Percentiles rank a stretch among this genome's conserved stretches.
phyloP scores from a whole-genome alignment of 1,140 invertebrate species.

The Zaprionus ghesquierei region DNA sequence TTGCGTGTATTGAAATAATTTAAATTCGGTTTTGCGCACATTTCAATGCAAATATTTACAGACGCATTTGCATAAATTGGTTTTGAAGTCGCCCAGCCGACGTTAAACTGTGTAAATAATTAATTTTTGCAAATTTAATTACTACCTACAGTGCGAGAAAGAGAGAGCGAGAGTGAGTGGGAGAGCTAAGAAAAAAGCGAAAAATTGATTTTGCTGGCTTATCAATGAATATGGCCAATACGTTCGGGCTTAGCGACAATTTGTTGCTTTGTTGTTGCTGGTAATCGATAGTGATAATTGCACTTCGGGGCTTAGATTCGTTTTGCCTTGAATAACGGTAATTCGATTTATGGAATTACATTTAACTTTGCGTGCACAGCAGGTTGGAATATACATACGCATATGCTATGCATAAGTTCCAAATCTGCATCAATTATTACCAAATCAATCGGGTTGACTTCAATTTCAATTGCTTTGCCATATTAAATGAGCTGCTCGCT shows the following conservation, averaged over 20 bases:
- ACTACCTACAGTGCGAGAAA: constrained; percentile 27
- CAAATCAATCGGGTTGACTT: no score
- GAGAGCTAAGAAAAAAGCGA: neutral
- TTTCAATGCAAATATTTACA: constrained; percentile 72
- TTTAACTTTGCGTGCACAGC: neutral
- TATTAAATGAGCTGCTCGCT: neutral
- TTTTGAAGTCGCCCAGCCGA: constrained; percentile 48
- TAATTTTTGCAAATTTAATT: constrained; percentile 73
- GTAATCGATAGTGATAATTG: neutral
- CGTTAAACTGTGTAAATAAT: constrained; percentile 61
- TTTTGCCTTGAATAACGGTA: neutral
- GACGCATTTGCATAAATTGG: constrained; percentile 66
- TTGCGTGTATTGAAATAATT: constrained; percentile 48
- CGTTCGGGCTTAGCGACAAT: neutral
- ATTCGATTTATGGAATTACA: neutral
- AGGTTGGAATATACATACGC: neutral
- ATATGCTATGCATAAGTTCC: neutral
- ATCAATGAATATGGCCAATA: neutral
- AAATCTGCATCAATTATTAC: neutral
- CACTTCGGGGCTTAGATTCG: neutral
- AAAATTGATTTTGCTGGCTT: neutral
- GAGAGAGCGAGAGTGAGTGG: neutral
- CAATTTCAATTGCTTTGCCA: neutral
- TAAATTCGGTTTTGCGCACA: constrained; percentile 60
- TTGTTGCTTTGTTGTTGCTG: no score